Conservation (phyloP, 2,888 invertebrate genomes). For the Hemistola chrysoprasaria region DNA sequence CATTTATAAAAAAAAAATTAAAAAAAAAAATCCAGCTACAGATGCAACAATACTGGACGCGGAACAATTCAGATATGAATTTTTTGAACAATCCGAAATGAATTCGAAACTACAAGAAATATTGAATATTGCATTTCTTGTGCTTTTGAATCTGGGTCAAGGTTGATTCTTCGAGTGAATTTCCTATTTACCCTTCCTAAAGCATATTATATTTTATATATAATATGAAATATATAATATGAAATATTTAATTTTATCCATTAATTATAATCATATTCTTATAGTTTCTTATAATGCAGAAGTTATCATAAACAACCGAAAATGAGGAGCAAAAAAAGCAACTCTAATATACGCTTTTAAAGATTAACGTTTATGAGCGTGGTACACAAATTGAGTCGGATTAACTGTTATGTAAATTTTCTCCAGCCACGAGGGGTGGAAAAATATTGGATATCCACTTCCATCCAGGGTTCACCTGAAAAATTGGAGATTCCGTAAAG, state of each 20-base stretch:
- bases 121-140: constrained; percentile 8
- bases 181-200: constrained; percentile 8
- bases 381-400: constrained; percentile 49
- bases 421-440: constrained; percentile 27
- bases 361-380: constrained; percentile 26
- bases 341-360: no score
- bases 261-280: no score
- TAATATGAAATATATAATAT: no score
- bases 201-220: not conserved
- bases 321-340: no score
- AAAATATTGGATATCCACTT: constrained; percentile 53
- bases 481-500: constrained; percentile 54
- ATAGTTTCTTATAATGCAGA: no score
- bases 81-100: no score
- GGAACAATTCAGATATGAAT: constrained; percentile 4
- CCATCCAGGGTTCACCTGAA: constrained; percentile 48
- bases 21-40: constrained; percentile 19
- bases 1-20: no score
- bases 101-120: constrained; percentile 21
- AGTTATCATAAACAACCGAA: no score
- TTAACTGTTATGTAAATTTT: constrained; percentile 52
- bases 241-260: no score
- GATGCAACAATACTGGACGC: constrained; percentile 16
- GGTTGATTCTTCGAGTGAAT: constrained; percentile 7
- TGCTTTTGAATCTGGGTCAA: constrained; percentile 14